Evolutionary conservation across 2,888 invertebrate genomes (phyloP), one percentile per base, ranked within the genome.

Genomic region (Biston stratarius): DNA sequence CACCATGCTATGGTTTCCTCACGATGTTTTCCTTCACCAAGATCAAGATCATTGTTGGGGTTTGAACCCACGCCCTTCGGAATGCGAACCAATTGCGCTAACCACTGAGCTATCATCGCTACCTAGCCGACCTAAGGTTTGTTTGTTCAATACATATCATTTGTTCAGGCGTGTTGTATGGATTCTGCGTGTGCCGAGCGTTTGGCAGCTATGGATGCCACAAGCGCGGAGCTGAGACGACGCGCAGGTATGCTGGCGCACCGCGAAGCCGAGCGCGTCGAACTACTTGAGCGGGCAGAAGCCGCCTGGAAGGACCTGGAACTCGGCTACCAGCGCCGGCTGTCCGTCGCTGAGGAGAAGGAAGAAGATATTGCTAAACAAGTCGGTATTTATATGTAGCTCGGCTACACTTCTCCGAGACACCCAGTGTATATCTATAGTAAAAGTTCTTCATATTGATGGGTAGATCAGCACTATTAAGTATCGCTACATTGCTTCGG

Each of bases 221-320:
- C 77, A 0, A 89, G 83, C 0, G 58, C 53, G 11, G 87, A 89
- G 51, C 71, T 93, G 47, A 82, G 88, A 0, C 40, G 55, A n/a
- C 88, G 93, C 0, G 87, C 87, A 0, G 70, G 63, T 1, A 74
- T 71, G 55, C 76, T 93, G 47, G 90, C 88, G 5, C 75, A 73
- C 9, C 85, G 92, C 0, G 92, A 93, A 64, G 85, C 88, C 0
- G 85, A 88, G 61, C 82, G 92, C 6, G 83, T 84, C 0, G 85
- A 88, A 64, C 73, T 92, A 40, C 74, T 94, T 64, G 90, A 90
- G 67, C 86, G 92, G 6, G 92, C 94, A 0, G 93, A 93, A 72
- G 72, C 77, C 0, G 90, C 93, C 0, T 94, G 94, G 94, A 83
- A 75, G 24, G 91, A 93, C 48, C 82, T 94, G 1, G 94, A 94